phyloP scores from a whole-genome alignment of 2,113 vertebrate species.

The Mirounga angustirostris region DNA sequence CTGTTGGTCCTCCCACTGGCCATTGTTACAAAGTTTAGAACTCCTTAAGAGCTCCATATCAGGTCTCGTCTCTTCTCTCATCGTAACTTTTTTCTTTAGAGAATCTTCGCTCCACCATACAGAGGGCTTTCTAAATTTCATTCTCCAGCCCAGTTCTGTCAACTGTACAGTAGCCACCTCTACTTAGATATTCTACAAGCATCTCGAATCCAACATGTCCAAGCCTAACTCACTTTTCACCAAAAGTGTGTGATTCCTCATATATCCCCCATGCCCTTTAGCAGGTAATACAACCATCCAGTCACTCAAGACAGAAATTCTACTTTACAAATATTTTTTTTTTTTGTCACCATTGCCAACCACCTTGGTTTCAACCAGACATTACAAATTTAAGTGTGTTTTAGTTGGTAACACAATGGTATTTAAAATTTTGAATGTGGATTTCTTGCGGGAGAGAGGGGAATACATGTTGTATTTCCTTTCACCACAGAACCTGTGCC shows the following conservation, averaged over 20 bases:
- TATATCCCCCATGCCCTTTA: background rate
- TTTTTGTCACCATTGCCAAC: background rate
- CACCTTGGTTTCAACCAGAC: background rate
- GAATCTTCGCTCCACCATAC: background rate
- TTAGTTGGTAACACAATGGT: background rate
- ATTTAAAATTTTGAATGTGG: conserved; percentile 1
- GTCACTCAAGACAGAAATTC: conserved; percentile 7
- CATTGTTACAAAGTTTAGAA: background rate
- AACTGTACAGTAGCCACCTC: background rate
- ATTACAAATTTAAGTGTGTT: background rate
- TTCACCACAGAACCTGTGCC: background rate
- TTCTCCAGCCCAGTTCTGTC: background rate
- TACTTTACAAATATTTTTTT: background rate
- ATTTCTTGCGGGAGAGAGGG: background rate
- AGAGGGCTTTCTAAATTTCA: background rate
- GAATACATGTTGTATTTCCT: background rate
- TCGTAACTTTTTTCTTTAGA: background rate
- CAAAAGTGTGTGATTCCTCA: background rate
- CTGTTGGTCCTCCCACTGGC: background rate
- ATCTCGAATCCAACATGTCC: background rate
- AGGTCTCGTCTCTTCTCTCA: background rate
- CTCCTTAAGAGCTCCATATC: background rate
- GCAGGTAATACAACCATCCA: background rate
- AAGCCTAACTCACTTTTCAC: conserved; percentile 25
- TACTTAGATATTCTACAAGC: background rate